Conservation (phyloP, 1,140 invertebrate genomes). For the Hypothenemus hampei region DNA sequence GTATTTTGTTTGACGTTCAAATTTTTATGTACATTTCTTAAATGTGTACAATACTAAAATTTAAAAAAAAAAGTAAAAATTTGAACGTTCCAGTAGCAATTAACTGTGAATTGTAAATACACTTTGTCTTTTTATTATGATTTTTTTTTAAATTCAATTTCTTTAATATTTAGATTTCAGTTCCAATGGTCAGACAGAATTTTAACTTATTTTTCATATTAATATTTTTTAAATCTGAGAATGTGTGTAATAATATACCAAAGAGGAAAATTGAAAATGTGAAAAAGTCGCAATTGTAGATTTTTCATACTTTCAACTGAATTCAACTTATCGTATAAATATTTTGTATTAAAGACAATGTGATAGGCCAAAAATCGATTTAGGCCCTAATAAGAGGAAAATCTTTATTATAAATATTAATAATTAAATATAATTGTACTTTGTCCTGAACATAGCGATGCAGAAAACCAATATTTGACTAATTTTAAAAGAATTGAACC, state of each 20-base stretch:
- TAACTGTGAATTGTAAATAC: conserved; percentile 21
- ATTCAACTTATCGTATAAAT: too few species aligned
- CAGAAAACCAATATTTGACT: conserved; percentile 21
- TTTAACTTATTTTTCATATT: too few species aligned
- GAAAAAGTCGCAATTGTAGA: too few species aligned
- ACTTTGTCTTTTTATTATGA: background rate
- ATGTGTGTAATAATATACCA: conserved; percentile 49
- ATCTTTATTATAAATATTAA: too few species aligned
- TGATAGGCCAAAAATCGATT: conserved; percentile 44
- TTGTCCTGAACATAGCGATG: conserved; percentile 37
- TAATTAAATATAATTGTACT: conserved; percentile 31
- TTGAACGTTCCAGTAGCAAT: too few species aligned
- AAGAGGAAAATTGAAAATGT: conserved; percentile 40
- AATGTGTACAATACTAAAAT: too few species aligned
- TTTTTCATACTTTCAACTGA: too few species aligned
- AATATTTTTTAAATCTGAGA: conserved; percentile 36
- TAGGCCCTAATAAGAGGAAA: conserved; percentile 42
- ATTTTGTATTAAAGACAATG: conserved; percentile 47
- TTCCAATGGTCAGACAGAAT: too few species aligned
- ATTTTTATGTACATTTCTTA: too few species aligned
- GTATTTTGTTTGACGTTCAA: too few species aligned
- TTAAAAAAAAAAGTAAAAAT: too few species aligned
- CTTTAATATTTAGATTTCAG: too few species aligned
- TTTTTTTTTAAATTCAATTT: conserved; percentile 36
- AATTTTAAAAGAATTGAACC: conserved; percentile 23